These are phyloP conservation scores for Bufo gargarizans DNA, from an alignment of 2,113 vertebrate species.

Conservation along the genomic window DNA sequence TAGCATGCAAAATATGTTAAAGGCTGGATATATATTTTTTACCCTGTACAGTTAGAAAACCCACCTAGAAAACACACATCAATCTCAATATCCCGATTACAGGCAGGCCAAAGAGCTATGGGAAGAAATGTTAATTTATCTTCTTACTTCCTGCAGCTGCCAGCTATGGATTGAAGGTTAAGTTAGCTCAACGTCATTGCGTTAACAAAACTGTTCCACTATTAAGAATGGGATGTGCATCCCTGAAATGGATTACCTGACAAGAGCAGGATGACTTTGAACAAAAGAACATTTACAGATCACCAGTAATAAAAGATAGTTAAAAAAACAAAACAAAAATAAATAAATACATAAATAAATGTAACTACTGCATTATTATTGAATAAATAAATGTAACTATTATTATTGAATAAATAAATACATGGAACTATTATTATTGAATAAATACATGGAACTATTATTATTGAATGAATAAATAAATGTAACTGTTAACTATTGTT, in stretches of 20 bases:
- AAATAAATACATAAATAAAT: neutral
- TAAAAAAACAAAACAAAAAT: neutral
- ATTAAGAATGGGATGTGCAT: slow-evolving; percentile 26
- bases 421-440: too few relatives aligned
- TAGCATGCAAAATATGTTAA: neutral
- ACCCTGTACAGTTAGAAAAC: neutral
- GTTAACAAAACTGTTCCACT: slow-evolving; percentile 32
- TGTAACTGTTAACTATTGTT: too few relatives aligned
- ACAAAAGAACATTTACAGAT: neutral
- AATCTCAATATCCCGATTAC: slow-evolving; percentile 35
- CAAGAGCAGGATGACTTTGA: slow-evolving; percentile 14
- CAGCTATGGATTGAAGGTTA: slow-evolving; percentile 38
- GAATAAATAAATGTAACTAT: too few relatives aligned
- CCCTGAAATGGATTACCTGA: neutral
- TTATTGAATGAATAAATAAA: too few relatives aligned
- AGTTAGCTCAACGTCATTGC: slow-evolving; percentile 38
- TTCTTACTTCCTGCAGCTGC: slow-evolving; percentile 21
- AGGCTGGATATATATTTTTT: neutral
- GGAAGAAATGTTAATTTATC: slow-evolving; percentile 42
- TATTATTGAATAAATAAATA: too few relatives aligned
- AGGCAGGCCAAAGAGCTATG: slow-evolving; percentile 23
- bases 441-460: too few relatives aligned
- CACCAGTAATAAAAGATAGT: neutral
- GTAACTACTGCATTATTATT: too few relatives aligned
- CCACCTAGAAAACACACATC: slow-evolving; percentile 24